Conservation (phyloP, 2,797 vertebrate genomes). For the Sebastiscus tertius region DNA sequence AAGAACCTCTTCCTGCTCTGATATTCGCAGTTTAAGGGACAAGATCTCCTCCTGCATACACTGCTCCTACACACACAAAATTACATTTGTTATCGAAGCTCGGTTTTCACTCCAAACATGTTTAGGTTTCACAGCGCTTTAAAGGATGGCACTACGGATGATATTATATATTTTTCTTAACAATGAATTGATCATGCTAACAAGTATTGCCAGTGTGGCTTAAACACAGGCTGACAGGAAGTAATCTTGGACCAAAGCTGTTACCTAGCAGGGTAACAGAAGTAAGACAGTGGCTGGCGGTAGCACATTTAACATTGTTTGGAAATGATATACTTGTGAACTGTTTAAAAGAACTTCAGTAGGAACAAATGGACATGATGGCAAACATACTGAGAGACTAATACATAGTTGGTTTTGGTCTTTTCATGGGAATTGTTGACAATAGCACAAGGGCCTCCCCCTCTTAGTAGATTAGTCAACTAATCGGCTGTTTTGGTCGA, state of each 20-base stretch:
- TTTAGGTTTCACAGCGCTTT: not conserved
- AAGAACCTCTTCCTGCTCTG: constrained; percentile 87
- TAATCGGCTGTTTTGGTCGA: too few relatives aligned
- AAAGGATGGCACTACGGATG: not conserved
- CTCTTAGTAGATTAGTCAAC: too few relatives aligned
- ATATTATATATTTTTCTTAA: not conserved
- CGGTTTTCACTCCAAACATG: not conserved
- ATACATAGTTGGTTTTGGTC: not conserved
- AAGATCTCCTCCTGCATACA: constrained; percentile 87
- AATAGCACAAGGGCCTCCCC: not conserved
- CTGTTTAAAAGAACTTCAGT: not conserved
- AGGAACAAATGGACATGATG: not conserved
- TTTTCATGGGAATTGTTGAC: not conserved
- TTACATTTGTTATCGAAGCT: not conserved
- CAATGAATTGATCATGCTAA: not conserved
- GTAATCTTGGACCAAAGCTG: too few relatives aligned
- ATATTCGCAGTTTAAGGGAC: constrained; percentile 84
- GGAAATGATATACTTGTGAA: not conserved
- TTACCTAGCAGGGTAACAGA: too few relatives aligned
- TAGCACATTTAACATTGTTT: not conserved
- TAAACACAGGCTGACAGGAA: not conserved
- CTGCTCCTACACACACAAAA: constrained; percentile 82
- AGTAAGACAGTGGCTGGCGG: too few relatives aligned
- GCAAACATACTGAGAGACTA: not conserved
- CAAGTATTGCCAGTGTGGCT: not conserved